A percentile compares a stretch with the other conserved stretches of the same genome.
Evolutionary conservation across 2,888 invertebrate species (phyloP).

Genomic region (Megalurothrips usitatus): DNA sequence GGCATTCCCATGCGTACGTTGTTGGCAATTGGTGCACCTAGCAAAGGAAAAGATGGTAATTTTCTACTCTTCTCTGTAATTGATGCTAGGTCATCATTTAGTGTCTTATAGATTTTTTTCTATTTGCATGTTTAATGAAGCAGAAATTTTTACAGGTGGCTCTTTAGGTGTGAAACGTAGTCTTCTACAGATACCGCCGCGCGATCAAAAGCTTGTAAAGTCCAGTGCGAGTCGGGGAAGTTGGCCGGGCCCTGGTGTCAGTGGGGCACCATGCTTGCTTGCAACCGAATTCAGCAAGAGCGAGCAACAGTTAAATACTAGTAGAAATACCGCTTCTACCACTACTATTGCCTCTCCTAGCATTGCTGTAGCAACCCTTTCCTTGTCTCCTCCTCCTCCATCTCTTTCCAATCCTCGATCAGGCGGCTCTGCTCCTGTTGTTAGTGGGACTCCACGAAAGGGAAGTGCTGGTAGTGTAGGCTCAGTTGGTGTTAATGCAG

Average conservation of each 20-base stretch:
- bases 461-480: constrained; percentile 13
- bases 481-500: neutral
- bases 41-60: constrained; percentile 13
- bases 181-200: constrained; percentile 62
- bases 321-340: constrained; percentile 33
- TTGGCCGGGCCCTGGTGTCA: constrained; percentile 75
- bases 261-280: constrained; percentile 39
- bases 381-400: constrained; percentile 33
- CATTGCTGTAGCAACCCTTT: constrained; percentile 32
- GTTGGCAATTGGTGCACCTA: constrained; percentile 39
- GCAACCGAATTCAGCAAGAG: constrained; percentile 74
- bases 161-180: constrained; percentile 49
- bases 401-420: constrained; percentile 25
- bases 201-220: constrained; percentile 70
- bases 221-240: constrained; percentile 75
- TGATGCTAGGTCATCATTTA: neutral
- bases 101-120: neutral
- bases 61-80: neutral
- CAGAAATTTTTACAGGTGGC: constrained; percentile 17
- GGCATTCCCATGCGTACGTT: constrained; percentile 47
- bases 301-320: constrained; percentile 61
- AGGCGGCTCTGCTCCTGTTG: neutral
- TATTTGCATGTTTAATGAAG: constrained; percentile 3
- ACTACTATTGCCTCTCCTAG: constrained; percentile 35
- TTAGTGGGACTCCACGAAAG: constrained; percentile 1